Base-by-base conservation (phyloP, 2,888 invertebrate species). In the Drosophila limbata region DNA sequence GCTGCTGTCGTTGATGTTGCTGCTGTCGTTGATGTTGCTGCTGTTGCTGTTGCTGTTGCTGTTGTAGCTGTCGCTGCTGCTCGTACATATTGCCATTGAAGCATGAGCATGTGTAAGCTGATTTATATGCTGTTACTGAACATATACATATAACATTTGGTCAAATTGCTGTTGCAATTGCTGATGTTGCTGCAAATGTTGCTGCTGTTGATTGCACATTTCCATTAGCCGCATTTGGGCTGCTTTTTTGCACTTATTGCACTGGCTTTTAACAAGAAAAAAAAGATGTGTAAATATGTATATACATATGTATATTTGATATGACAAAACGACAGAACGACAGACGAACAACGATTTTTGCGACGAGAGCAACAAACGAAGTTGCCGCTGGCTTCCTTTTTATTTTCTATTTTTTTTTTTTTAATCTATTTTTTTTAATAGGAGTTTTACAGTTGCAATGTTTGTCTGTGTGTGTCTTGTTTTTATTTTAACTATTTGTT, bases 11-110 rank as follows among this genome's bases (percentile, higher is more conserved):
- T n/a, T 56, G 81, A 39, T 73, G 62, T 40, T 69, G 62, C 21
- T 65, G 76, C 21, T 69, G 76, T 25, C 59, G 69, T 10, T 48
- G 65, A 2, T 57, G 73, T 53, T 68, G 65, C 53, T 65, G 57
- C 19, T 60, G 69, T 51, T 50, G 72, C 66, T 73, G 81, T 66
- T 73, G 81, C 64, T 73, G 76, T 40, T 63, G 82, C 52, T 79
- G 74, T 61, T 79, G 74, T 65, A n/a, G 70, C 74, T 75, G 74
- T 65, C 17, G 70, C 74, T 75, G 88, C 79, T 84, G 70, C 81
- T 74, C 70, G 84, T 68, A 72, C 89, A 88, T 84, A 83, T 79
- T 86, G 82, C 82, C 88, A 83, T 85, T 85, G 76, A 85, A 85
- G 83, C 83, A 75, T 69, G 65, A 71, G 86, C 79, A 73, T 83